Percentiles rank a stretch among this genome's conserved stretches.
These are phyloP conservation scores for Phortica okadai DNA, from an alignment of 2,888 invertebrate genomes.

Conservation along the genomic window DNA sequence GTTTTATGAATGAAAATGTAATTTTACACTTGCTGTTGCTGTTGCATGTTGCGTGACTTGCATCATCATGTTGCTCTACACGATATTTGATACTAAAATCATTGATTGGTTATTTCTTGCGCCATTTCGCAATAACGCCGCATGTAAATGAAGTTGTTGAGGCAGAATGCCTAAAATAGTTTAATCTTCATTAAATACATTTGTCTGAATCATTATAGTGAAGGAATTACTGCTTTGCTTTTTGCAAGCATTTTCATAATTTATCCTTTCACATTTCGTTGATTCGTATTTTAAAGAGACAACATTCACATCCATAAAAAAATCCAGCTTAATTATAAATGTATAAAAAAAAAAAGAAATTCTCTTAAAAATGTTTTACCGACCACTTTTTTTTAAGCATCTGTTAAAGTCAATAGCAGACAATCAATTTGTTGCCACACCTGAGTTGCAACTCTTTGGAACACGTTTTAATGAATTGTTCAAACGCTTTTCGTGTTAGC, in stretches of 20 bases:
- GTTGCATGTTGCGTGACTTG: constrained; percentile 57
- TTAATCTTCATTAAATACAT: neutral
- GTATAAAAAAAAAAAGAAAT: no score
- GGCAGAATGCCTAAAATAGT: constrained; percentile 1
- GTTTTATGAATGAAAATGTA: constrained; percentile 58
- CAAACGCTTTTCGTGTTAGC: neutral
- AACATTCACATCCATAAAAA: no score
- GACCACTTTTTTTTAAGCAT: constrained; percentile 4
- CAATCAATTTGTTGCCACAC: constrained; percentile 8
- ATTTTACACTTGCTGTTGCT: constrained; percentile 60
- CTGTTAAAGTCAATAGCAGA: constrained; percentile 22
- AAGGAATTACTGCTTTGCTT: no score
- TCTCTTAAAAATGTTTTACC: neutral
- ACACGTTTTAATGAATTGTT: neutral
- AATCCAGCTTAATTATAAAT: no score
- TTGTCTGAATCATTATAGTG: no score
- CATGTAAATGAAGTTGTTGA: constrained; percentile 43
- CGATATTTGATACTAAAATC: neutral
- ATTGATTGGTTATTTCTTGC: neutral
- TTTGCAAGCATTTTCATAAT: no score
- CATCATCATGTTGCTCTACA: constrained; percentile 16
- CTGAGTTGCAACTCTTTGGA: neutral
- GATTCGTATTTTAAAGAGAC: no score
- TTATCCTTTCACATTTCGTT: no score
- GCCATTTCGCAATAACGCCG: constrained; percentile 44